Percentiles rank a stretch among this genome's conserved stretches.
Evolutionary conservation across 2,113 vertebrate species (phyloP).

Genomic region (Pagrus major): DNA sequence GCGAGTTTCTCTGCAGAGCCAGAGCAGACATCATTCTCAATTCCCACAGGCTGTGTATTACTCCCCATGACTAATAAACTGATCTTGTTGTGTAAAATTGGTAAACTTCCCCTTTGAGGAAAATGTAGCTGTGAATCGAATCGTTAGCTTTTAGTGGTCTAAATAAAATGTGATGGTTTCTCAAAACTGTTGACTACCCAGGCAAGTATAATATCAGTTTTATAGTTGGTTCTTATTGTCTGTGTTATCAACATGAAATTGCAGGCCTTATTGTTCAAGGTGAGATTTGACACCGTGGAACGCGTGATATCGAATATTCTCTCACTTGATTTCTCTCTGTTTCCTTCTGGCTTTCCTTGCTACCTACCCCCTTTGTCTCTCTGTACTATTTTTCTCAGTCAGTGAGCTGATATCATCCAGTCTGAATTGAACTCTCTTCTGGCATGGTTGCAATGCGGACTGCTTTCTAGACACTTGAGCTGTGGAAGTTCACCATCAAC

Average conservation of each 20-base stretch:
- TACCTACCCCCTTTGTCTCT: background rate
- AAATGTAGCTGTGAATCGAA: background rate
- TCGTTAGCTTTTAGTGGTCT: background rate
- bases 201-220: background rate
- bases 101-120: background rate
- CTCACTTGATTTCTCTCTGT: background rate
- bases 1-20: background rate
- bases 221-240: background rate
- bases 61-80: background rate
- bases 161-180: conserved; percentile 10
- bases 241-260: background rate
- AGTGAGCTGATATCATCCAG: background rate
- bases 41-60: background rate
- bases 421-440: conserved; percentile 2
- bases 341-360: background rate
- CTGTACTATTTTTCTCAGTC: conserved; percentile 18
- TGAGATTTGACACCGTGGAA: background rate
- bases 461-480: conserved; percentile 33
- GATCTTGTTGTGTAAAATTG: background rate
- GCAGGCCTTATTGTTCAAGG: background rate
- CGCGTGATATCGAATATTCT: background rate
- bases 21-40: background rate
- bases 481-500: conserved; percentile 19
- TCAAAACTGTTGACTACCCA: background rate
- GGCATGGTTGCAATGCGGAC: conserved; percentile 30